Evolutionary conservation across 2,888 invertebrate genomes (phyloP).

Genomic region (Patella ulyssiponensis): DNA sequence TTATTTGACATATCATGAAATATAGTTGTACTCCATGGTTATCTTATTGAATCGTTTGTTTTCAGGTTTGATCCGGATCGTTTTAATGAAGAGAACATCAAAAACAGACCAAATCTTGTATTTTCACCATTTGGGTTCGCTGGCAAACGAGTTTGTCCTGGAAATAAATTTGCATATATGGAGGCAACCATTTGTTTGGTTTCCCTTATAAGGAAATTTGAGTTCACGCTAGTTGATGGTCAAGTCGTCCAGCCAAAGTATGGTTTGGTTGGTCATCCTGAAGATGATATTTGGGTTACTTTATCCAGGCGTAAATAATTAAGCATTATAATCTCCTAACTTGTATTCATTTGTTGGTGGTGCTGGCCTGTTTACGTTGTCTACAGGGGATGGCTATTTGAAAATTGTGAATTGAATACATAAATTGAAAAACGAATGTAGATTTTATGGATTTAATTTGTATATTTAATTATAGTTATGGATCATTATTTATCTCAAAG

Average conservation of each 20-base stretch:
- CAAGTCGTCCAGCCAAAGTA: slow-evolving; percentile 65
- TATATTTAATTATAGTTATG: too few relatives aligned
- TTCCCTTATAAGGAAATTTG: slow-evolving; percentile 61
- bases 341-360: too few relatives aligned
- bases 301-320: slow-evolving; percentile 48
- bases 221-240: slow-evolving; percentile 65
- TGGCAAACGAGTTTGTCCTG: slow-evolving; percentile 67
- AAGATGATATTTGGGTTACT: slow-evolving; percentile 70
- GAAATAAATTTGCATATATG: slow-evolving; percentile 58
- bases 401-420: too few relatives aligned
- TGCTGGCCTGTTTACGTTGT: too few relatives aligned
- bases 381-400: too few relatives aligned
- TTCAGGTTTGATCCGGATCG: slow-evolving; percentile 70
- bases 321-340: too few relatives aligned
- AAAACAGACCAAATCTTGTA: slow-evolving; percentile 49
- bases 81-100: slow-evolving; percentile 57
- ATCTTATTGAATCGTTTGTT: neutral
- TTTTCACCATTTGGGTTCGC: slow-evolving; percentile 72
- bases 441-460: too few relatives aligned
- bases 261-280: slow-evolving; percentile 69
- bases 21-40: neutral
- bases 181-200: slow-evolving; percentile 59
- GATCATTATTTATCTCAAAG: too few relatives aligned
- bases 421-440: too few relatives aligned
- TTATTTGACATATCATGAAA: neutral